These are phyloP conservation scores for Manis pentadactyla DNA, from an alignment of 2,797 vertebrate genomes.

Conservation along the genomic window DNA sequence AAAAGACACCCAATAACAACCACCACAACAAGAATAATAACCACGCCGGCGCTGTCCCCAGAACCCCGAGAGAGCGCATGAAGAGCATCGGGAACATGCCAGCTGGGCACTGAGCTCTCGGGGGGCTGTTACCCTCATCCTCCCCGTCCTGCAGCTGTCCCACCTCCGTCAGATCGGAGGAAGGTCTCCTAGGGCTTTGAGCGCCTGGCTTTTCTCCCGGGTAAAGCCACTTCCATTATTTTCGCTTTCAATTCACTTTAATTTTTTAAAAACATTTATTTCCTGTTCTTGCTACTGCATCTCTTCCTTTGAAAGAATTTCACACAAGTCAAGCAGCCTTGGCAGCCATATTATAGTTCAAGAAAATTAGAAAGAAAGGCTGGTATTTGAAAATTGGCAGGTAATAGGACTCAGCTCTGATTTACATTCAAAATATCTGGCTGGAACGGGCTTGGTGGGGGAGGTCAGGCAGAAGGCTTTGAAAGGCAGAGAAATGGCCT, in stretches of 20 bases:
- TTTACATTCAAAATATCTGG: background rate
- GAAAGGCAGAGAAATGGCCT: background rate
- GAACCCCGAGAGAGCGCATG: fast-evolving
- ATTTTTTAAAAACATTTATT: background rate
- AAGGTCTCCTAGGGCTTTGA: background rate
- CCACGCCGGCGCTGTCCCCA: fast-evolving
- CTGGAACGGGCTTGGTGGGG: background rate
- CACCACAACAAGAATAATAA: background rate
- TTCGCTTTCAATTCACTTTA: constrained; percentile 24
- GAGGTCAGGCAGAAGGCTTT: background rate
- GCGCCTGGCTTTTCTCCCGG: background rate
- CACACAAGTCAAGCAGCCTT: background rate
- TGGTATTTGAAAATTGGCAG: constrained; percentile 14
- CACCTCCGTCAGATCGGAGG: background rate
- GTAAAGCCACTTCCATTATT: background rate
- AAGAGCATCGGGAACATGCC: fast-evolving
- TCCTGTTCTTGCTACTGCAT: background rate
- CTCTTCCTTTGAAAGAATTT: constrained; percentile 41
- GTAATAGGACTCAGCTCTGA: constrained; percentile 4
- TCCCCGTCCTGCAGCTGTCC: background rate
- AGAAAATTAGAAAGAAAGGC: background rate
- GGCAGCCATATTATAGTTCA: constrained; percentile 12
- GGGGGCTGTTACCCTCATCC: too few species aligned
- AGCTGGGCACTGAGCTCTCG: fast-evolving
- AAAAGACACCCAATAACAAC: background rate